Conservation (phyloP, 2,113 vertebrate genomes). For the Lates calcarifer region DNA sequence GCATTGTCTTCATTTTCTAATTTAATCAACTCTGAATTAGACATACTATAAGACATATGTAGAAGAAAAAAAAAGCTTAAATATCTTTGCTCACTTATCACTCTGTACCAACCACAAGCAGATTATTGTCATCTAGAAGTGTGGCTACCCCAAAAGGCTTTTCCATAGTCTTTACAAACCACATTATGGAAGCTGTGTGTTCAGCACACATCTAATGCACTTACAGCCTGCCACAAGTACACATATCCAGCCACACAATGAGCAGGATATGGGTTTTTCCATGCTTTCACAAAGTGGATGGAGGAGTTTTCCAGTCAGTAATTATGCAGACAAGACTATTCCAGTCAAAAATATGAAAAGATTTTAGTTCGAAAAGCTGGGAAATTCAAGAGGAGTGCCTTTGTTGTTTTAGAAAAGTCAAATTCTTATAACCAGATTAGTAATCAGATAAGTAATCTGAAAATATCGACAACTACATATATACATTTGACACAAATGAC, state of each 20-base stretch:
- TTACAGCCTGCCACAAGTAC: constrained; percentile 85
- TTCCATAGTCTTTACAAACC: constrained; percentile 83
- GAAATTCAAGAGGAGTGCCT: not conserved
- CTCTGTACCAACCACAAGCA: constrained; percentile 68
- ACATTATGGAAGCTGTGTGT: constrained; percentile 85
- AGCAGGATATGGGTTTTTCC: constrained; percentile 92
- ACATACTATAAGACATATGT: constrained; percentile 41
- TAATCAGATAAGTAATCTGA: too few relatives aligned
- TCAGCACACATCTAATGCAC: constrained; percentile 83
- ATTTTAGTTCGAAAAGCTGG: constrained; percentile 26
- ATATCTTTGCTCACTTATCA: constrained; percentile 69
- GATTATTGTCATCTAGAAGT: constrained; percentile 77
- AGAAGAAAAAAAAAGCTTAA: constrained; percentile 50
- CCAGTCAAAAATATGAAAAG: constrained; percentile 60
- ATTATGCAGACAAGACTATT: constrained; percentile 58
- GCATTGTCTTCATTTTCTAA: constrained; percentile 8
- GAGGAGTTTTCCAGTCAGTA: constrained; percentile 90
- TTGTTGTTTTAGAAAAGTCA: not conserved
- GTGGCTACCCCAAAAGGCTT: constrained; percentile 80
- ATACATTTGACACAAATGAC: not conserved
- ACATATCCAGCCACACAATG: constrained; percentile 79
- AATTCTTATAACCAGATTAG: not conserved
- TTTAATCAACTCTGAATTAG: constrained; percentile 32
- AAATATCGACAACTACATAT: not conserved
- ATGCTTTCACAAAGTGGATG: constrained; percentile 87